Conservation (phyloP, 35 echinoderm and acorn worm species). For the Strongylocentrotus purpuratus region DNA sequence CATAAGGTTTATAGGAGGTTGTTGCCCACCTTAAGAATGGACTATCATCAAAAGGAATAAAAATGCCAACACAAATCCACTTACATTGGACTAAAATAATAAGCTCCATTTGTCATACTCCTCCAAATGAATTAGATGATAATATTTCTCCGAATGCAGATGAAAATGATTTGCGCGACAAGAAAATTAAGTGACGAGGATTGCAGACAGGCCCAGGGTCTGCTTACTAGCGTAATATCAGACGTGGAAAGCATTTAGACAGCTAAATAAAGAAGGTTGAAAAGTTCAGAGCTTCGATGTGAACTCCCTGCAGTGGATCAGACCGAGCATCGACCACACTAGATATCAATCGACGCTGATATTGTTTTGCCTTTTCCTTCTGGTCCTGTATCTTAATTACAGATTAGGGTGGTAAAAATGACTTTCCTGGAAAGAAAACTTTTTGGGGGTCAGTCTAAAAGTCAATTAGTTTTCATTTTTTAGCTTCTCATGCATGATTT, state of each 20-base stretch:
- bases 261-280: slow-evolving; percentile 3
- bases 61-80: no score
- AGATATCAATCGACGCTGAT: not conserved
- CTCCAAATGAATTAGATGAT: not conserved
- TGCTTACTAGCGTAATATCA: not conserved
- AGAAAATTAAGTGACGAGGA: not conserved
- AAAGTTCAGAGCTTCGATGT: not conserved
- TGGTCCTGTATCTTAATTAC: not conserved
- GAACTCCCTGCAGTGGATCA: not conserved
- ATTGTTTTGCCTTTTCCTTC: not conserved
- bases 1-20: no score
- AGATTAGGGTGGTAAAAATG: not conserved
- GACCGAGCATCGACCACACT: not conserved
- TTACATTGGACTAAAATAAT: no score
- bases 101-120: not conserved
- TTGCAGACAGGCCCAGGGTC: not conserved
- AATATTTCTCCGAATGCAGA: not conserved
- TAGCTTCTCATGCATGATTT: not conserved
- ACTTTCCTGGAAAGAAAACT: not conserved
- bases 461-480: not conserved
- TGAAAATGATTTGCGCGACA: not conserved
- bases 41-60: no score
- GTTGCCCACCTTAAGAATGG: no score
- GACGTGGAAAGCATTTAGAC: not conserved
- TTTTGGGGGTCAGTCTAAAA: not conserved